Evolutionary conservation across 2,113 vertebrate genomes (phyloP).

Genomic region (Gobio gobio): DNA sequence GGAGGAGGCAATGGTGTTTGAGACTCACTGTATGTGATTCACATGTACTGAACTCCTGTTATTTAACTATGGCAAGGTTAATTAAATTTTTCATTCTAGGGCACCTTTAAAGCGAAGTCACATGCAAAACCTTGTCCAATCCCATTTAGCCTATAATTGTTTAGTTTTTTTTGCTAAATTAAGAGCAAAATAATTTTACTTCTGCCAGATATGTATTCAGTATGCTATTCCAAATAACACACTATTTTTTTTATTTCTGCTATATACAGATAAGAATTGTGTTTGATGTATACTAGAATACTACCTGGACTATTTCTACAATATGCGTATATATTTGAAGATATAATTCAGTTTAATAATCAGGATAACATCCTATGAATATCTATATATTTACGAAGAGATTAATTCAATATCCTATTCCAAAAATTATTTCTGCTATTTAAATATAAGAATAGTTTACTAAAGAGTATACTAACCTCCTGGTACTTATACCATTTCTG

Average conservation of each 20-base stretch:
- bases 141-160: no score
- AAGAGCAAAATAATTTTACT: background rate
- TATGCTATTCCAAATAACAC: background rate
- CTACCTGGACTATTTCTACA: background rate
- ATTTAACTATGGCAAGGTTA: no score
- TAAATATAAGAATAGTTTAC: background rate
- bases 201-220: background rate
- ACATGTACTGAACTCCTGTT: no score
- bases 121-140: no score
- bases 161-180: background rate
- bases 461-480: background rate
- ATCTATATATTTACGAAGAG: background rate
- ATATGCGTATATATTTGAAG: no score
- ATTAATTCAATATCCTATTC: background rate
- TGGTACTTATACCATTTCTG: background rate
- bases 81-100: no score
- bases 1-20: no score
- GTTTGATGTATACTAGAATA: background rate
- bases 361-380: no score
- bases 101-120: no score
- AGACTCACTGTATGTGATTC: no score
- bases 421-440: background rate
- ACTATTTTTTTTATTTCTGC: no score
- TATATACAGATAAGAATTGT: no score
- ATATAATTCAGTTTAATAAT: background rate